Conservation (phyloP, 2,113 vertebrate genomes). For the Halcyon malimbica region DNA sequence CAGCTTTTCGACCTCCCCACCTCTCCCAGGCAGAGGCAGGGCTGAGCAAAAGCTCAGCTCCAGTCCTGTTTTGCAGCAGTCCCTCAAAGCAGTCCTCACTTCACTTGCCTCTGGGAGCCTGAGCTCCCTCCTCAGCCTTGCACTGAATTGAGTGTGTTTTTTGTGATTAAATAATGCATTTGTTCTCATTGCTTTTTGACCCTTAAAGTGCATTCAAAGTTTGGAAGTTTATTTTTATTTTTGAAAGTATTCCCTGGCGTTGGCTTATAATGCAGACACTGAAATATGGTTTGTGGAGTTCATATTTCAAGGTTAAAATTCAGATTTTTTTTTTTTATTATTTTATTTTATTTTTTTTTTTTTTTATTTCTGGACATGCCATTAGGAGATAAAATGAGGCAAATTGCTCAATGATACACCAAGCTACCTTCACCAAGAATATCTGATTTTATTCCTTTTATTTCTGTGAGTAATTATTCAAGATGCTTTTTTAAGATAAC, state of each 20-base stretch:
- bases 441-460: not conserved
- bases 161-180: not conserved
- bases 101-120: constrained; percentile 22
- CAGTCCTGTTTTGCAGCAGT: not conserved
- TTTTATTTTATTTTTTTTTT: constrained; percentile 6
- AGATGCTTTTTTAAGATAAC: not conserved
- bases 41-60: not conserved
- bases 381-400: not conserved
- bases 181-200: constrained; percentile 35
- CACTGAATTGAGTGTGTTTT: not conserved
- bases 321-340: not conserved
- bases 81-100: not conserved
- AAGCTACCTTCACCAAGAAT: not conserved
- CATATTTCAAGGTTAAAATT: constrained; percentile 27
- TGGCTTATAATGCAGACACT: not conserved
- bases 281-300: not conserved
- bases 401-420: not conserved
- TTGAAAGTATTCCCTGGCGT: not conserved
- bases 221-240: constrained; percentile 42
- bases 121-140: not conserved
- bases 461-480: not conserved
- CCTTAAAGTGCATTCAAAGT: not conserved
- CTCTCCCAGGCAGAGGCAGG: not conserved
- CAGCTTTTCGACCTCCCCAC: not conserved
- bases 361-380: not conserved